Percentiles rank a stretch among this genome's conserved stretches.
These are phyloP conservation scores for Bolinopsis microptera DNA, from an alignment of 37 sponge, comb jelly and placozoan species.

Conservation along the genomic window DNA sequence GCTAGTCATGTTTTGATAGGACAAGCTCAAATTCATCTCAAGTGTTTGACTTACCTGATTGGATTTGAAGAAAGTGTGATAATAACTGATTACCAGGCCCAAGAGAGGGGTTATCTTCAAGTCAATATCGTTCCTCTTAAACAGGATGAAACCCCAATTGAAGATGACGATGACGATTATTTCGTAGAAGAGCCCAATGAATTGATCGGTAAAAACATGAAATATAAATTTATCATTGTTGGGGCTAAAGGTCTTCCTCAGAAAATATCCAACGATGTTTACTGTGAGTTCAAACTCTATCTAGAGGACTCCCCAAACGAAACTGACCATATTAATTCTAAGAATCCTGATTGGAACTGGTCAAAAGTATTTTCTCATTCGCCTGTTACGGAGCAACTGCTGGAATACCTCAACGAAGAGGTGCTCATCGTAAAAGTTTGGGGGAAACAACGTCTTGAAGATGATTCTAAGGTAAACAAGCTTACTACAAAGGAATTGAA, in stretches of 20 bases:
- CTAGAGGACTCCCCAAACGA: conserved; percentile 66
- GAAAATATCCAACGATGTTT: conserved; percentile 67
- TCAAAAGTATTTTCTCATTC: conserved; percentile 64
- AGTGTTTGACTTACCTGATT: conserved; percentile 72
- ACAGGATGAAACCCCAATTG: conserved; percentile 13
- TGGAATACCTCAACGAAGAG: conserved; percentile 71
- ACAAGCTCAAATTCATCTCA: conserved; percentile 71
- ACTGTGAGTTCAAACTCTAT: conserved; percentile 75
- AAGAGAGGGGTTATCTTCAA: conserved; percentile 70
- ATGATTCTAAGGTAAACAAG: not conserved
- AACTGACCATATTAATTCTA: conserved; percentile 66
- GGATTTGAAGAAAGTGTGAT: conserved; percentile 74
- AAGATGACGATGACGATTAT: conserved; percentile 54
- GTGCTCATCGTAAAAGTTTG: conserved; percentile 73
- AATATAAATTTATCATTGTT: not conserved
- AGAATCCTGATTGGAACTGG: conserved; percentile 68
- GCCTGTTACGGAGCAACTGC: conserved; percentile 75
- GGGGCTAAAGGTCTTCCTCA: conserved; percentile 62
- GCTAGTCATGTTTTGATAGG: conserved; percentile 70
- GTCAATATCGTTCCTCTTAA: conserved; percentile 36
- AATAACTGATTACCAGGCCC: conserved; percentile 75
- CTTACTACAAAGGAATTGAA: conserved; percentile 57
- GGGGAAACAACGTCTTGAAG: conserved; percentile 68
- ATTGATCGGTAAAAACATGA: conserved; percentile 61
- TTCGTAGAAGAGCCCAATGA: conserved; percentile 66